Evolutionary conservation across 2,113 vertebrate species (phyloP).

Genomic region (Fulmarus glacialis): DNA sequence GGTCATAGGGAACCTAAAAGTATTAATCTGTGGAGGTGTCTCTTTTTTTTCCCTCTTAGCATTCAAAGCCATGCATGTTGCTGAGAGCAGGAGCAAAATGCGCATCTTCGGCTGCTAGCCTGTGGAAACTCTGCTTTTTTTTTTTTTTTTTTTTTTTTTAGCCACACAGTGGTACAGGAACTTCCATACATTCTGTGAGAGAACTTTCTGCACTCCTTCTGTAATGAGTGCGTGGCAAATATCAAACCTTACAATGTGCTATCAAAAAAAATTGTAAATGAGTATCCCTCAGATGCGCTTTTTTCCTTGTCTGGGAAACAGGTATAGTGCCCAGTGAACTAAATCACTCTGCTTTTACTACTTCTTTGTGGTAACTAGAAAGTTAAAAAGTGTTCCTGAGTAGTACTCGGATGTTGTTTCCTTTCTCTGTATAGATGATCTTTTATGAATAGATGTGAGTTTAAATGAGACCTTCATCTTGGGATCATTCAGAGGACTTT

Average conservation of each 20-base stretch:
- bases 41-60: neutral
- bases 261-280: neutral
- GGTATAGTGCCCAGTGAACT: neutral
- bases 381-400: neutral
- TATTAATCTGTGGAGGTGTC: neutral
- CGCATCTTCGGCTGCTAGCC: neutral
- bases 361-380: neutral
- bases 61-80: neutral
- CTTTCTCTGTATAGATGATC: neutral
- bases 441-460: neutral
- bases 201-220: neutral
- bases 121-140: neutral
- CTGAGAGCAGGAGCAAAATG: neutral
- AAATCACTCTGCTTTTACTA: neutral
- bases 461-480: neutral
- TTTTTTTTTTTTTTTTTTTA: neutral
- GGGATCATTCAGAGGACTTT: neutral
- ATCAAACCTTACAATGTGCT: neutral
- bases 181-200: neutral
- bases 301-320: neutral
- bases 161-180: neutral
- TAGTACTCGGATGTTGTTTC: accelerated
- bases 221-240: neutral
- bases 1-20: neutral
- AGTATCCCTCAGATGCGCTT: neutral